Conservation (phyloP, 2,888 invertebrate species). For the Pilophorus perplexus region DNA sequence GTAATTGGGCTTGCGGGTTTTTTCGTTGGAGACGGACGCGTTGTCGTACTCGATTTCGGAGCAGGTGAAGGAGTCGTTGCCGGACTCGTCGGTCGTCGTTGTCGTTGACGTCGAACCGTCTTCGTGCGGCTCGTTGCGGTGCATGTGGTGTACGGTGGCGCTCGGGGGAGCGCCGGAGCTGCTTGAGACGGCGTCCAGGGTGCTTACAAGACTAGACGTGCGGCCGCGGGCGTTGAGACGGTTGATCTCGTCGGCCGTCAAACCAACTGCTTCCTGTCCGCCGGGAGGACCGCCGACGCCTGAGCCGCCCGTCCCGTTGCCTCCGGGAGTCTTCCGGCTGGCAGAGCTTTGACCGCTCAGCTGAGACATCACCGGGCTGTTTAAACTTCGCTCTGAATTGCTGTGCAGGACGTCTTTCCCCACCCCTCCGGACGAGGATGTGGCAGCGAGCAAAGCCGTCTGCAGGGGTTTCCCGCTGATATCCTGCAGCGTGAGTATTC, state of each 20-base stretch:
- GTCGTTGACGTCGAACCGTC: slow-evolving; percentile 57
- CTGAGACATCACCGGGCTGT: slow-evolving; percentile 90
- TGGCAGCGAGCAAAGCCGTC: slow-evolving; percentile 82
- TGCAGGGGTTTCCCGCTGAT: slow-evolving; percentile 90
- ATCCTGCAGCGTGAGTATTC: slow-evolving; percentile 82
- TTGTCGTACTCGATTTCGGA: slow-evolving; percentile 97
- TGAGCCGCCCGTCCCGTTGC: slow-evolving; percentile 56
- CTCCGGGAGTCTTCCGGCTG: slow-evolving; percentile 71
- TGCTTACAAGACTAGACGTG: slow-evolving; percentile 80
- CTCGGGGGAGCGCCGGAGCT: slow-evolving; percentile 55
- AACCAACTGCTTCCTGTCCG: slow-evolving; percentile 64
- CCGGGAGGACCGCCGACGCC: slow-evolving; percentile 5
- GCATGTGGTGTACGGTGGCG: slow-evolving; percentile 63
- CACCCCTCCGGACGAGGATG: slow-evolving; percentile 83
- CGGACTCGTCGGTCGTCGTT: slow-evolving; percentile 87
- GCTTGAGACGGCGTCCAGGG: slow-evolving; percentile 91
- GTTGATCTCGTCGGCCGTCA: slow-evolving; percentile 91
- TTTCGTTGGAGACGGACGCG: slow-evolving; percentile 69
- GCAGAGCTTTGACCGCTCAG: slow-evolving; percentile 82
- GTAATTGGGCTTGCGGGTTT: slow-evolving; percentile 59
- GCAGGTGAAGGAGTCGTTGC: slow-evolving; percentile 95
- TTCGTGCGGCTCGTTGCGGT: slow-evolving; percentile 60
- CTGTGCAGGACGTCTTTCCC: slow-evolving; percentile 86
- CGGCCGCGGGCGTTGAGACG: slow-evolving; percentile 70
- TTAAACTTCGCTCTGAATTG: slow-evolving; percentile 86